Conservation (phyloP, 2,888 invertebrate species). For the Caenorhabditis doughertyi region DNA sequence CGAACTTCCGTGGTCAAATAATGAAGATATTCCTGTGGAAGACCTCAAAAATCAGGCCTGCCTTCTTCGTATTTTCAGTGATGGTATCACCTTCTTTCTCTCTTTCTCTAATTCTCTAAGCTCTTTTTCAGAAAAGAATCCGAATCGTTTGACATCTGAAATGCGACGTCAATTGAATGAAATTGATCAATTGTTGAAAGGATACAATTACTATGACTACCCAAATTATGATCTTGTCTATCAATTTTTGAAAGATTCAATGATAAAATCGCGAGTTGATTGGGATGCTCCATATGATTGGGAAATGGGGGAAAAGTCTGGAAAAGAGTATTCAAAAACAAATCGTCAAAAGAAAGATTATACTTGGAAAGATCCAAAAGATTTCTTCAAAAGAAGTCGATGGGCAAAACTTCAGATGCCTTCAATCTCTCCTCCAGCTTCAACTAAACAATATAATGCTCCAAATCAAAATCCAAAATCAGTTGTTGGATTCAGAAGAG, state of each 20-base stretch:
- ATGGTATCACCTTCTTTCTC: background rate
- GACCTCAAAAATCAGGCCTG: slow-evolving; percentile 18
- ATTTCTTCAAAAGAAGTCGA: slow-evolving; percentile 14
- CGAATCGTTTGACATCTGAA: background rate
- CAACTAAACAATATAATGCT: background rate
- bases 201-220: slow-evolving; percentile 34
- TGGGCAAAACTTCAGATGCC: slow-evolving; percentile 5
- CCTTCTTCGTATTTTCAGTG: slow-evolving; percentile 17
- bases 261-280: slow-evolving; percentile 11
- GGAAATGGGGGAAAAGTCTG: slow-evolving; percentile 16
- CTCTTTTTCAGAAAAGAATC: background rate
- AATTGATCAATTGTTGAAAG: slow-evolving; percentile 43
- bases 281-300: slow-evolving; percentile 55
- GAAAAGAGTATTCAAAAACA: background rate
- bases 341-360: slow-evolving; percentile 1
- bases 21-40: slow-evolving; percentile 31
- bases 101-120: background rate
- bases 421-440: slow-evolving; percentile 1
- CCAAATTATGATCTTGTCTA: slow-evolving; percentile 49
- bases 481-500: slow-evolving; percentile 2
- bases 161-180: slow-evolving; percentile 6
- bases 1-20: slow-evolving; percentile 37
- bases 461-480: background rate
- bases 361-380: background rate
- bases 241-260: slow-evolving; percentile 25